Evolutionary conservation across 2,113 vertebrate species (phyloP).

Genomic region (Caloenas nicobarica): DNA sequence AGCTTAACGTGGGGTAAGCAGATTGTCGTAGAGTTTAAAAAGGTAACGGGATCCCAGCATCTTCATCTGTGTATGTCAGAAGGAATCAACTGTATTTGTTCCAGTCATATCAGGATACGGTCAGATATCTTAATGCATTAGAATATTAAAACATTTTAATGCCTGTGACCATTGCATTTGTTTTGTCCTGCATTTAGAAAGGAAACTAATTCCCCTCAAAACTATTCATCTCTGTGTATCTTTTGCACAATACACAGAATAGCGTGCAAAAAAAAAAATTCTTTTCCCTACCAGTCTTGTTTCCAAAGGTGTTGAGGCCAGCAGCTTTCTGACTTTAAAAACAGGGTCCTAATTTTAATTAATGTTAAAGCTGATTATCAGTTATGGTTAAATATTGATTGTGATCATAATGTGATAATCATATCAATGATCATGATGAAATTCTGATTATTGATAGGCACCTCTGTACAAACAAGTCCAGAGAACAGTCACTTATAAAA

Average conservation of each 20-base stretch:
- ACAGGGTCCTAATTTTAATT: not conserved
- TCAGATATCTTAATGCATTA: not conserved
- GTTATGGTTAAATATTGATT: not conserved
- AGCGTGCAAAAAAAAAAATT: not conserved
- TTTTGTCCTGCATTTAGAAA: not conserved
- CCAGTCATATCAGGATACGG: not conserved
- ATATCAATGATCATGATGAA: not conserved
- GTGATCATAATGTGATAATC: not conserved
- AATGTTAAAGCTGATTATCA: not conserved
- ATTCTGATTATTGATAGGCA: not conserved
- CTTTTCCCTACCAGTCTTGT: not conserved
- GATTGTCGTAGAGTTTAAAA: not conserved
- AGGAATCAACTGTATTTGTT: not conserved
- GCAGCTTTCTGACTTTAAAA: not conserved
- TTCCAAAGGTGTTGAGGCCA: not conserved
- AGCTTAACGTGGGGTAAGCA: not conserved
- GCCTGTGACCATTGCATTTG: not conserved
- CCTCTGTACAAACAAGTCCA: not conserved
- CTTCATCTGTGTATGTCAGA: accelerated
- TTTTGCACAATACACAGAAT: not conserved
- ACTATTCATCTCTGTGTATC: not conserved
- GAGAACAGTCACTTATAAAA: not conserved
- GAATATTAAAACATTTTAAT: not conserved
- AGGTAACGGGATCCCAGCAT: not conserved
- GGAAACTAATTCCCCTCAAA: not conserved